These are phyloP conservation scores for Boulengeromyrus knoepffleri DNA, from an alignment of 2,113 vertebrate species.

Conservation along the genomic window DNA sequence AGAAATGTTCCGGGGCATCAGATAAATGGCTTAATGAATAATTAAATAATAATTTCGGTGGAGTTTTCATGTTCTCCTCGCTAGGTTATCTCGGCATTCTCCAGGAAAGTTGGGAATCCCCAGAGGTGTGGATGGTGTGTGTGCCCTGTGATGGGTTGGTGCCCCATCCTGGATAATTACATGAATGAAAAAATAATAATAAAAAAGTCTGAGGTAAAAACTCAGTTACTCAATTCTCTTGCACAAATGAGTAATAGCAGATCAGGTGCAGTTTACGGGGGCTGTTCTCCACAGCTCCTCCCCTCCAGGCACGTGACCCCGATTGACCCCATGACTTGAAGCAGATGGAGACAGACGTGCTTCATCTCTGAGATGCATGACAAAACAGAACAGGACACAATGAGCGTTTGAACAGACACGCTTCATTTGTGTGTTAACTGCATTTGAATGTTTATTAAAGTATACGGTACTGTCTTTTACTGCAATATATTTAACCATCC, in stretches of 20 bases:
- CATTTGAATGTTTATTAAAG: conserved; percentile 52
- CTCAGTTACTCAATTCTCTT: background rate
- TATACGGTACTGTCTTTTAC: conserved; percentile 21
- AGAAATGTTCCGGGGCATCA: background rate
- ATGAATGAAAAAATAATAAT: background rate
- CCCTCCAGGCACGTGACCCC: background rate
- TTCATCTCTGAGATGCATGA: background rate
- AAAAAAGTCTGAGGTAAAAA: background rate
- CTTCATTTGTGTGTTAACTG: conserved; percentile 26
- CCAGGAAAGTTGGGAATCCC: background rate
- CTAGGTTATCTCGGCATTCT: background rate
- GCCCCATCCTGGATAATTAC: background rate
- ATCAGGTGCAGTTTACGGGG: background rate
- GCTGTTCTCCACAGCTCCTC: background rate
- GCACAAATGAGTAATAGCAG: background rate
- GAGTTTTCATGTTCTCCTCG: background rate
- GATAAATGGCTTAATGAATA: background rate
- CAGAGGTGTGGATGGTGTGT: background rate
- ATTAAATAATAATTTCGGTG: background rate
- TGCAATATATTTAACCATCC: conserved; percentile 22
- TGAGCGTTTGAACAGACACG: background rate
- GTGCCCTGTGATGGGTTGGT: background rate
- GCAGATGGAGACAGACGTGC: background rate
- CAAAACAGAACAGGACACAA: background rate
- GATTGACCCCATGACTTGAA: background rate